A percentile compares a stretch with the other conserved stretches of the same genome.
These are phyloP conservation scores for Tetragonisca angustula DNA, from an alignment of 2,888 invertebrate genomes.

Conservation along the genomic window DNA sequence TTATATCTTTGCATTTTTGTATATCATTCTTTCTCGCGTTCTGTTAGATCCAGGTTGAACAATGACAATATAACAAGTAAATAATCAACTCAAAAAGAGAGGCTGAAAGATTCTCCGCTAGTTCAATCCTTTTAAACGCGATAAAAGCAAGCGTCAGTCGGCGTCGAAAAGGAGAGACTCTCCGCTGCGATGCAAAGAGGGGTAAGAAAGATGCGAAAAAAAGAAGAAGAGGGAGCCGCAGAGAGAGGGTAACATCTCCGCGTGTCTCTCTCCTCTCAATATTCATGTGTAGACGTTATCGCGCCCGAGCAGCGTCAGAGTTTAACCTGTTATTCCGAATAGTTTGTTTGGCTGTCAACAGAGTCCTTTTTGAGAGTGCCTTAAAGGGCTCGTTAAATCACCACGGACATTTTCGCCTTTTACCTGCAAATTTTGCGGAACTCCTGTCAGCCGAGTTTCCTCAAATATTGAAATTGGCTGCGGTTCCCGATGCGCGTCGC, in stretches of 20 bases:
- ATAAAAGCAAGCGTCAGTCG: not conserved
- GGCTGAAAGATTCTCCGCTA: not conserved
- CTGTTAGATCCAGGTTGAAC: too few relatives aligned
- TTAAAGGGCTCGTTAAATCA: slow-evolving; percentile 69
- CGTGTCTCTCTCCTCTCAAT: slow-evolving; percentile 20
- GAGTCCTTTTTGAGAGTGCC: slow-evolving; percentile 39
- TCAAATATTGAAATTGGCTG: slow-evolving; percentile 80
- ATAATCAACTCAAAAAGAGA: too few relatives aligned
- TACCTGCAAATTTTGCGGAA: slow-evolving; percentile 73
- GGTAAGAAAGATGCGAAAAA: not conserved
- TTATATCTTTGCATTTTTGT: too few relatives aligned
- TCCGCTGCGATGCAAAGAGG: not conserved
- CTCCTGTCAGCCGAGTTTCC: slow-evolving; percentile 72
- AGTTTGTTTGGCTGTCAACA: slow-evolving; percentile 55
- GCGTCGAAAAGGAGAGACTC: not conserved
- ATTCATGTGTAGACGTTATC: slow-evolving; percentile 36
- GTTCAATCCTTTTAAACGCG: not conserved
- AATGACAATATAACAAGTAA: too few relatives aligned
- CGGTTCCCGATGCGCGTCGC: slow-evolving; percentile 71
- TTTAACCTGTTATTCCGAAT: slow-evolving; percentile 38
- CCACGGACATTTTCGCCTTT: slow-evolving; percentile 68
- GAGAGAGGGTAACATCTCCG: slow-evolving; percentile 25
- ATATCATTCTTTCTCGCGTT: too few relatives aligned
- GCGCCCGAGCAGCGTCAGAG: not conserved
- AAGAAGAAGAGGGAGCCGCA: not conserved